Conservation (phyloP, 2,797 vertebrate genomes). For the Malurus leucopterus region DNA sequence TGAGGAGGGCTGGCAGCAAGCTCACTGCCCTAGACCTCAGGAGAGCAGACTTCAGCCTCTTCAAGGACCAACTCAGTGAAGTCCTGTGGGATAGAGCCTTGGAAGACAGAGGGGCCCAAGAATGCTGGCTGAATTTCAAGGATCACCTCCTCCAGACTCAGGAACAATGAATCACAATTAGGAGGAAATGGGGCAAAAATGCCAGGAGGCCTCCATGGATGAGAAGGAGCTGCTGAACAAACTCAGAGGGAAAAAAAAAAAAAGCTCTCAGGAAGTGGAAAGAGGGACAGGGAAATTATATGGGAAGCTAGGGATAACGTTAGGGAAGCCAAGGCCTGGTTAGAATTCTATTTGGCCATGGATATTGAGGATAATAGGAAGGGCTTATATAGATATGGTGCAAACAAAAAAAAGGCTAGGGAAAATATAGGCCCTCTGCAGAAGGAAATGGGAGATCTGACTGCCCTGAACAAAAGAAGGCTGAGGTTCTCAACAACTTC, state of each 20-base stretch:
- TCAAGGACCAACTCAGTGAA: neutral
- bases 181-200: neutral
- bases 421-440: neutral
- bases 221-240: neutral
- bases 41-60: neutral
- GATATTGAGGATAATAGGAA: neutral
- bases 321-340: neutral
- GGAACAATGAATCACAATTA: neutral
- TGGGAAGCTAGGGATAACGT: neutral
- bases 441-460: neutral
- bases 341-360: neutral
- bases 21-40: neutral
- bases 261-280: neutral
- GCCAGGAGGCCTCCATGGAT: neutral
- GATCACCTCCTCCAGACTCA: neutral
- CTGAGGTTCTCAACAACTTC: neutral
- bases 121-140: neutral
- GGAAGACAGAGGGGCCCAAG: neutral
- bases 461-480: neutral
- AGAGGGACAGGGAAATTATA: neutral
- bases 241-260: neutral
- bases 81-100: neutral
- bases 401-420: neutral
- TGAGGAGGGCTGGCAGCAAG: neutral
- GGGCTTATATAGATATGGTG: neutral